These are phyloP conservation scores for Epicampocera succincta DNA, from an alignment of 2,888 invertebrate genomes.

Conservation along the genomic window DNA sequence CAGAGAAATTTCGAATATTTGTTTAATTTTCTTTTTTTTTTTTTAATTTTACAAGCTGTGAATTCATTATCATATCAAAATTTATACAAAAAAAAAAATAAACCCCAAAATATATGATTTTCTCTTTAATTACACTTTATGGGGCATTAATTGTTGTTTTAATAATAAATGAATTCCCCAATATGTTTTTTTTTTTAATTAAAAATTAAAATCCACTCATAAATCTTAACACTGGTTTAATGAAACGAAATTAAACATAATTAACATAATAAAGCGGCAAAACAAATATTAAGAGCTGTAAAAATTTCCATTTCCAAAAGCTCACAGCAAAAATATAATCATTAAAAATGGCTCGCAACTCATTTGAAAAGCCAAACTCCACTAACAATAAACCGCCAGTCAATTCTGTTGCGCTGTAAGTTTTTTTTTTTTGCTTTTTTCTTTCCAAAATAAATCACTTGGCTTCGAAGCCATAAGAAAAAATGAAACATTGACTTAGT, in stretches of 20 bases:
- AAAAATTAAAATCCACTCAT: constrained; percentile 18
- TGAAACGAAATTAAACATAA: constrained; percentile 21
- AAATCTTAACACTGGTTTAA: constrained; percentile 35
- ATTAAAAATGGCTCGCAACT: not conserved
- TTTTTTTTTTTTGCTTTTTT: constrained; percentile 8
- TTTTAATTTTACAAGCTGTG: no score
- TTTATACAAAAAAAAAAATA: no score
- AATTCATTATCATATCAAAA: no score
- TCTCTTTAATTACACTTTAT: not conserved
- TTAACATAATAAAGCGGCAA: constrained; percentile 51
- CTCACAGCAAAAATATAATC: not conserved
- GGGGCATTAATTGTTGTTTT: not conserved
- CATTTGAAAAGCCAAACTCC: not conserved
- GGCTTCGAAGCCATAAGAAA: constrained; percentile 10
- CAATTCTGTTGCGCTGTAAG: not conserved
- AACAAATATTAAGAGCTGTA: constrained; percentile 17
- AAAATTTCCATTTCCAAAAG: constrained; percentile 2
- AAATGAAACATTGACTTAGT: constrained; percentile 55
- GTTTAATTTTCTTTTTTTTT: no score
- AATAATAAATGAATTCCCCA: constrained; percentile 1
- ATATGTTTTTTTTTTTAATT: constrained; percentile 27
- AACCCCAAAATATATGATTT: no score
- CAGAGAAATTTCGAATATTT: no score
- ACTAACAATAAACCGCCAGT: not conserved
- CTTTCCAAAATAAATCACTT: constrained; percentile 11